A percentile compares a stretch with the other conserved stretches of the same genome.
phyloP scores from a whole-genome alignment of 2,888 invertebrate genomes.

The Imbricaverruca yamaguchii region DNA sequence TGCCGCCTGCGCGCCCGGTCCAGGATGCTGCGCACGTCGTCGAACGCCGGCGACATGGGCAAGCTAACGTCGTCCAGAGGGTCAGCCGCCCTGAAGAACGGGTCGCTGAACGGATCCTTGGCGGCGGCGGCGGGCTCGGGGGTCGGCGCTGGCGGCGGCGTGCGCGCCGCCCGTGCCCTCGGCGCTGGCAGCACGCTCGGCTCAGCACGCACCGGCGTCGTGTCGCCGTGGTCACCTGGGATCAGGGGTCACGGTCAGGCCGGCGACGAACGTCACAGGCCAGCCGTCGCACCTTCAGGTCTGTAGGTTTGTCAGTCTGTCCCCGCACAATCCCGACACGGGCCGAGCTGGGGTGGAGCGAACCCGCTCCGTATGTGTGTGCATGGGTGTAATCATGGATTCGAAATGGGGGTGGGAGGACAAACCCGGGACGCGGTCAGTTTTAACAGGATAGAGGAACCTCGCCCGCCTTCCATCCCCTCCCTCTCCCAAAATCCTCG shows the following conservation, averaged over 20 bases:
- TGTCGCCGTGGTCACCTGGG: constrained; percentile 17
- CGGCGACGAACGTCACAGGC: no score
- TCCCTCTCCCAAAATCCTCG: no score
- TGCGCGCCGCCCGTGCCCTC: neutral
- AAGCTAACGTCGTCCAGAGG: neutral
- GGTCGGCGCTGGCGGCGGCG: neutral
- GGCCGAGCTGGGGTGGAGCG: no score
- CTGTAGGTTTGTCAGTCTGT: no score
- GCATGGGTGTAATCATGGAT: no score
- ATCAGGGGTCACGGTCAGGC: neutral
- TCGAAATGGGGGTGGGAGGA: no score
- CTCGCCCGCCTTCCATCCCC: no score
- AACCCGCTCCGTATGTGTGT: no score
- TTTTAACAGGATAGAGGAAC: no score
- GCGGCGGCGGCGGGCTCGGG: neutral
- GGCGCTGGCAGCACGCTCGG: neutral
- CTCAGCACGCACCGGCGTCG: neutral
- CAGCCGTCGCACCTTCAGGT: no score
- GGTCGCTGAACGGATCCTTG: constrained; percentile 16
- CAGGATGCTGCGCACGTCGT: constrained; percentile 7
- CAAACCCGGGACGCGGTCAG: no score
- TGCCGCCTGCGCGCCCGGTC: constrained; percentile 6
- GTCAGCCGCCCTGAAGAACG: constrained; percentile 6
- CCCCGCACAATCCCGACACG: no score
- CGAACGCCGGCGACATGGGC: neutral